Evolutionary conservation across 2,888 invertebrate species (phyloP), one percentile per base, ranked within the genome.

Genomic region (Acleris cristana): DNA sequence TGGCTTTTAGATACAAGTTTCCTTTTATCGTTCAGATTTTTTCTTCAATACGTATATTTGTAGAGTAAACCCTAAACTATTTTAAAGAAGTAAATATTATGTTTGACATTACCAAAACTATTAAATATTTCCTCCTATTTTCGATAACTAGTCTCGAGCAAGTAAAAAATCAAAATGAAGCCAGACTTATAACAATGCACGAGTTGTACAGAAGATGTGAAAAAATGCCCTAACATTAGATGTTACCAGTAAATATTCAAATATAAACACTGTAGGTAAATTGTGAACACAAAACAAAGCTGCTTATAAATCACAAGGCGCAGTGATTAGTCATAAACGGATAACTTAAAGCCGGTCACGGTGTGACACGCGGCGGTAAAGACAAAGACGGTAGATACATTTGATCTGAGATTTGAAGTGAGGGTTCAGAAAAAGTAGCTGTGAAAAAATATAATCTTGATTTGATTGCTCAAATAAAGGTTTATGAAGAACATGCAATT

Each of bases 351-450:
- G 56, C 18, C 26, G 53, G 82, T 79, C 82, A 76, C 77, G 75
- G 71, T 67, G 73, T 79, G 76, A 81, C 80, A 77, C 48, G 74
- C 74, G 75, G 77, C 80, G 76, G 79, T 73, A 79, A 82, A 86
- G 80, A 87, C 86, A 88, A 87, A 85, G 82, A 74, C 74, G 70
- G 68, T 40, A 64, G 61, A 57, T 61, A 55, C 56, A 54, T 49
- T 48, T 48, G 14, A 18, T n/a, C 45, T 5, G 18, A 19, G 58
- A 53, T 40, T 40, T 40, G 14, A 40, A 40, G 48, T 19, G 44
- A 49, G 69, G 70, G 71, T 69, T 69, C 71, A 58, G 71, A 59
- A 44, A 21, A 19, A 23, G 21, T n/a, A 48, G n/a, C 10, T 48
- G 2, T 40, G 1, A 14, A 14, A 40, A 40, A n/a, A n/a, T n/a